These are phyloP conservation scores for Sarcophaga variegata DNA, from an alignment of 2,888 invertebrate species.

Conservation along the genomic window DNA sequence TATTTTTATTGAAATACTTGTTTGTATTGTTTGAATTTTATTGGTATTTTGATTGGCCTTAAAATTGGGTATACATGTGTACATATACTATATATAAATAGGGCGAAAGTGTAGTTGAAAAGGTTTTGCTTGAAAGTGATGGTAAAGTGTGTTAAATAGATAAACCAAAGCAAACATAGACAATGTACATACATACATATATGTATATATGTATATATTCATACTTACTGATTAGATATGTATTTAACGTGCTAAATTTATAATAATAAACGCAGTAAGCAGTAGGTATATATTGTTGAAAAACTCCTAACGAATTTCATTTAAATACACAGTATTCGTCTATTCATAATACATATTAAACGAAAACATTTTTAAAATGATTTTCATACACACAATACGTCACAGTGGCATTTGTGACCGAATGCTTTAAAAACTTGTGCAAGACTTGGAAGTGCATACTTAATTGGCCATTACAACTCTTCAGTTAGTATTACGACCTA, in stretches of 20 bases:
- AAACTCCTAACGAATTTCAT: not conserved
- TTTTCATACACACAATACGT: no score
- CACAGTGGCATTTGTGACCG: no score
- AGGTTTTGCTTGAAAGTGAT: not conserved
- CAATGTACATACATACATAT: not conserved
- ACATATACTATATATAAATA: not conserved
- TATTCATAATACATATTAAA: no score
- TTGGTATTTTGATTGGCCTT: conserved; percentile 62
- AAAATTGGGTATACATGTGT: conserved; percentile 35
- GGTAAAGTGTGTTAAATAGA: conserved; percentile 60
- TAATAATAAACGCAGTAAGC: conserved; percentile 18
- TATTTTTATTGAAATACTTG: conserved; percentile 22
- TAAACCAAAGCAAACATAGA: conserved; percentile 39
- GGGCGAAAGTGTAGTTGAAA: not conserved
- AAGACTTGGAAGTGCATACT: no score
- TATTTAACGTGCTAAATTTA: conserved; percentile 36
- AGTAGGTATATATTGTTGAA: not conserved
- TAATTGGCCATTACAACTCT: no score
- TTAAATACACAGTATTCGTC: no score
- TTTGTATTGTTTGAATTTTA: conserved; percentile 51
- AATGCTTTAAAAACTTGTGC: no score
- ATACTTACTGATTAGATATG: conserved; percentile 68
- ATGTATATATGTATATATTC: no score
- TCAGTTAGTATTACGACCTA: no score
- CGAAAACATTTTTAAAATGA: no score